Evolutionary conservation across 2,113 vertebrate genomes (phyloP).

Genomic region (Phyllopteryx taeniolatus): DNA sequence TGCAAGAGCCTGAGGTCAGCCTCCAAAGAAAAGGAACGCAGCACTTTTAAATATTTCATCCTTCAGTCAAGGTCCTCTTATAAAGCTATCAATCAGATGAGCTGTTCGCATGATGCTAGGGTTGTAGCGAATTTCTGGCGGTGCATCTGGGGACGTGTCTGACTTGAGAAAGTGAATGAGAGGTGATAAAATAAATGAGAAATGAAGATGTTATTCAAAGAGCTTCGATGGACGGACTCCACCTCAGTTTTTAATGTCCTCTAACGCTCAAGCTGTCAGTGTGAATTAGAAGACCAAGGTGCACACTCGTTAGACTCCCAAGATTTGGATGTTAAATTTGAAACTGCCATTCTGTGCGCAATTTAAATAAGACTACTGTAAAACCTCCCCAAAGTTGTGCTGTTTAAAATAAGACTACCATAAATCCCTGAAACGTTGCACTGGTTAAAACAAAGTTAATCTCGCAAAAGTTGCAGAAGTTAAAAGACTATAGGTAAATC

Average conservation of each 20-base stretch:
- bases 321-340: neutral
- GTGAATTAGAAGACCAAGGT: neutral
- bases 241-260: slow-evolving; percentile 13
- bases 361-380: neutral
- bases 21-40: slow-evolving; percentile 47
- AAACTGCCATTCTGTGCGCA: neutral
- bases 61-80: slow-evolving; percentile 44
- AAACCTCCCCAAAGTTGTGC: neutral
- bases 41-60: slow-evolving; percentile 64
- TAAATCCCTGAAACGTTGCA: neutral
- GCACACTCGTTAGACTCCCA: neutral
- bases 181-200: slow-evolving; percentile 29
- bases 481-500: neutral
- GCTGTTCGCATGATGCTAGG: slow-evolving; percentile 18
- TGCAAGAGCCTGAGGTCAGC: slow-evolving; percentile 53
- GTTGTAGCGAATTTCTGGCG: neutral
- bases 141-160: neutral
- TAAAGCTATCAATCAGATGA: slow-evolving; percentile 50
- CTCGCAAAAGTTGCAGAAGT: neutral
- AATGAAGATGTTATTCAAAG: slow-evolving; percentile 27
- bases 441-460: neutral
- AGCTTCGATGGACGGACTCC: neutral
- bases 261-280: neutral
- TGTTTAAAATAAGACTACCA: neutral
- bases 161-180: neutral